These are phyloP conservation scores for Ernsta delagoae DNA, from an alignment of 2,888 invertebrate genomes.

Conservation along the genomic window DNA sequence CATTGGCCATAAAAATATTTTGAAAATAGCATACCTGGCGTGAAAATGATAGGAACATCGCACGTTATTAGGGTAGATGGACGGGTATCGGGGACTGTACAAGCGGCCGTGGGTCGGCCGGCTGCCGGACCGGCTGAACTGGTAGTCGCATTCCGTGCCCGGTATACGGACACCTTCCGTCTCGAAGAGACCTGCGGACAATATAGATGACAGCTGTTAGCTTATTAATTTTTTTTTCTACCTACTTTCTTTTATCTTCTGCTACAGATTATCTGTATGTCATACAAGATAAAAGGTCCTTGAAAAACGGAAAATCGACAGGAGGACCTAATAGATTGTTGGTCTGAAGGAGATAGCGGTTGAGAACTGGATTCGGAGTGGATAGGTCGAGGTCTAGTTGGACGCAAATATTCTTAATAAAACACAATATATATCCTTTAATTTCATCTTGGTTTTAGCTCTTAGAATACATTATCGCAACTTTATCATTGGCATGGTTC, in stretches of 20 bases:
- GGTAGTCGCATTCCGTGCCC: slow-evolving; percentile 93
- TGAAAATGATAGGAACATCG: slow-evolving; percentile 95
- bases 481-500: background rate
- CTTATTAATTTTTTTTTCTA: too few species aligned
- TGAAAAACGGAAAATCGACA: too few species aligned
- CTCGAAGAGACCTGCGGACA: slow-evolving; percentile 89
- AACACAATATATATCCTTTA: background rate
- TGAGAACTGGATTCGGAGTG: too few species aligned
- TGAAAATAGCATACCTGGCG: slow-evolving; percentile 86
- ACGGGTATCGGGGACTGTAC: slow-evolving; percentile 97
- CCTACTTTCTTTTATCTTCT: too few species aligned
- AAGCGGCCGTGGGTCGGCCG: slow-evolving; percentile 90
- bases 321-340: too few species aligned
- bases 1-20: too few species aligned
- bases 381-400: too few species aligned
- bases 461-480: background rate
- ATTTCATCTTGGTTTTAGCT: background rate
- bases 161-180: slow-evolving; percentile 91
- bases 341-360: too few species aligned
- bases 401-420: too few species aligned
- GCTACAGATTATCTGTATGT: too few species aligned
- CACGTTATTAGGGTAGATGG: slow-evolving; percentile 96
- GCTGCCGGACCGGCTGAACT: slow-evolving; percentile 90
- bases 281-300: too few species aligned
- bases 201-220: background rate